A percentile compares a stretch with the other conserved stretches of the same genome.
These are phyloP conservation scores for Eulemur macaco DNA, from an alignment of 2,113 vertebrate genomes.

Conservation along the genomic window DNA sequence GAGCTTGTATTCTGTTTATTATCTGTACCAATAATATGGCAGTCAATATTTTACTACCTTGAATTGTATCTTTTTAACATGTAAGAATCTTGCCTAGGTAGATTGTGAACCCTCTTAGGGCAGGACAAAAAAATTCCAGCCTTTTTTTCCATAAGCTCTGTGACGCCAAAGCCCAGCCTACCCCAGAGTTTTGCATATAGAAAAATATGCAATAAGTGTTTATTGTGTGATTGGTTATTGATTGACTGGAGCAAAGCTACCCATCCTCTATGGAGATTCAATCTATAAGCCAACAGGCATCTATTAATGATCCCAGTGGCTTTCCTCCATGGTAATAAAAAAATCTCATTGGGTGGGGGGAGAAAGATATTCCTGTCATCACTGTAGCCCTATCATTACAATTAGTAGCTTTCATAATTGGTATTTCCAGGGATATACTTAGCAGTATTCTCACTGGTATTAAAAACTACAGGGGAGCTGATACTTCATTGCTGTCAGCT, in stretches of 20 bases:
- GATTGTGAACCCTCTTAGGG: neutral
- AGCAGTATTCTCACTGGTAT: neutral
- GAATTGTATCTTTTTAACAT: neutral
- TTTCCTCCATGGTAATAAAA: constrained; percentile 10
- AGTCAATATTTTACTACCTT: constrained; percentile 2
- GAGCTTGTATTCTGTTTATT: constrained; percentile 29
- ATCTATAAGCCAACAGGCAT: neutral
- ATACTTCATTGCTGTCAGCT: neutral
- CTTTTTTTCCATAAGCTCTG: neutral
- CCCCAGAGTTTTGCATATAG: neutral
- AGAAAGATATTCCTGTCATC: neutral
- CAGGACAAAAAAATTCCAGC: neutral
- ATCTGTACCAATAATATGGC: neutral
- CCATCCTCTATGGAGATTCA: neutral
- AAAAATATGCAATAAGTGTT: constrained; percentile 5
- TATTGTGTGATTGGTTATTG: neutral
- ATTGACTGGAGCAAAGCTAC: constrained; percentile 23
- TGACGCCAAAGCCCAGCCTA: neutral
- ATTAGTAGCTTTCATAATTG: neutral
- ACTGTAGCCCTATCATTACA: neutral
- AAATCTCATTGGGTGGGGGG: neutral
- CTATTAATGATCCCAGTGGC: neutral
- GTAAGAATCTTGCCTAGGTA: neutral
- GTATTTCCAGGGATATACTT: constrained; percentile 36
- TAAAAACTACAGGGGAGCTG: neutral